These are phyloP conservation scores for Zoanthus sansibaricus DNA, from an alignment of 92 coral and sea anemone species.

Conservation along the genomic window DNA sequence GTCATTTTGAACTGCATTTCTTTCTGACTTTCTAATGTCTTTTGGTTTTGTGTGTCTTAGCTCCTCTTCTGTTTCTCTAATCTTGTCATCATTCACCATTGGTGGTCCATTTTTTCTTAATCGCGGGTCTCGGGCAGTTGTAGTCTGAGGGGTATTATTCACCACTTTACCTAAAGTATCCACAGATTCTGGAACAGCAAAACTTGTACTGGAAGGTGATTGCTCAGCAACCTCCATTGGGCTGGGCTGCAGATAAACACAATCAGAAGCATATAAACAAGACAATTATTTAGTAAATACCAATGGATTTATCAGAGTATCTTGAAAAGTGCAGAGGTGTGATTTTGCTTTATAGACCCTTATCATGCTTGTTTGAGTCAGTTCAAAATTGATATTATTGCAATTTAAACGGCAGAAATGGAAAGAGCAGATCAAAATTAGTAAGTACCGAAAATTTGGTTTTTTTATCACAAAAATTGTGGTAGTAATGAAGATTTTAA, in stretches of 20 bases:
- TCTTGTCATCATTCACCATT: constrained; percentile 32
- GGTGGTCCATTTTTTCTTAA: constrained; percentile 75
- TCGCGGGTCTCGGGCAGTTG: constrained; percentile 78
- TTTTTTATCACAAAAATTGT: too few relatives aligned
- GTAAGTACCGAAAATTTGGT: too few relatives aligned
- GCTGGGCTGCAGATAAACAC: constrained; percentile 16
- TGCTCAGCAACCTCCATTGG: constrained; percentile 13
- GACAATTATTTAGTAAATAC: too few relatives aligned
- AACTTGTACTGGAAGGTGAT: constrained; percentile 3
- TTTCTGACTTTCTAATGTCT: constrained; percentile 13
- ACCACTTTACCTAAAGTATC: constrained; percentile 61
- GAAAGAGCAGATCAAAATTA: too few relatives aligned
- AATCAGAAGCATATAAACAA: too few relatives aligned
- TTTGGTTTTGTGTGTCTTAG: constrained; percentile 22
- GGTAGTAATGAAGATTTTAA: too few relatives aligned
- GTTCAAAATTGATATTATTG: too few relatives aligned
- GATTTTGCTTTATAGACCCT: too few relatives aligned
- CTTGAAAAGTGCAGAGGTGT: too few relatives aligned
- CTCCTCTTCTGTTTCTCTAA: constrained; percentile 26
- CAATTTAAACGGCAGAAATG: too few relatives aligned
- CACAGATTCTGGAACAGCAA: constrained; percentile 40
- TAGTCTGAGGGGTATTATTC: constrained; percentile 31
- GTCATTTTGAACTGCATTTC: constrained; percentile 31
- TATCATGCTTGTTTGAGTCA: too few relatives aligned
- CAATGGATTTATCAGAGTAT: too few relatives aligned